Conservation (phyloP, 2,888 invertebrate genomes). For the Sesia apiformis region DNA sequence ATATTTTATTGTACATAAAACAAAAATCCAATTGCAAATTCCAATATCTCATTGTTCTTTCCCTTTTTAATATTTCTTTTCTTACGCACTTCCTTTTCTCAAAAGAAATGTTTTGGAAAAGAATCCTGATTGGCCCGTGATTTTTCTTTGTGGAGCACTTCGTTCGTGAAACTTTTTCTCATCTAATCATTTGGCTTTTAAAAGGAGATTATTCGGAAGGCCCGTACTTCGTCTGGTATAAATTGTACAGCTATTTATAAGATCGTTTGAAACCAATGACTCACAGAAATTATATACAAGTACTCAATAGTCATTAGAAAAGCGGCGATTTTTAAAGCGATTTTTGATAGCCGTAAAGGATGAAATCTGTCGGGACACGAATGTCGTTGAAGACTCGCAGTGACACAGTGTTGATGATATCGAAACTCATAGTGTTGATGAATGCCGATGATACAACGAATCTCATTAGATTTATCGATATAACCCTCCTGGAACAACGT, state of each 20-base stretch:
- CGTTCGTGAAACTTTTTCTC: constrained; percentile 3
- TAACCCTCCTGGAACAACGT: no score
- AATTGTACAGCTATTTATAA: background rate
- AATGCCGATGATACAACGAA: no score
- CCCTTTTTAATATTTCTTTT: constrained; percentile 21
- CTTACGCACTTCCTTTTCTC: constrained; percentile 17
- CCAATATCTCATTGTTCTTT: constrained; percentile 7
- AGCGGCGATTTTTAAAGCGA: no score
- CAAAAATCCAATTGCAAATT: constrained; percentile 8
- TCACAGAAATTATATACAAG: no score
- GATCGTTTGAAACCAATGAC: background rate
- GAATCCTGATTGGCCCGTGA: constrained; percentile 29
- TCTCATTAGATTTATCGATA: no score
- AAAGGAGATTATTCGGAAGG: background rate
- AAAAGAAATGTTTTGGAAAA: constrained; percentile 28
- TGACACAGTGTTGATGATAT: no score
- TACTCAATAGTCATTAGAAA: no score
- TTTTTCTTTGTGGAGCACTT: constrained; percentile 24
- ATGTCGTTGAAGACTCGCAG: no score
- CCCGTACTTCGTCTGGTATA: background rate
- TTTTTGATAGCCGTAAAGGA: no score
- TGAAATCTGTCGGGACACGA: no score
- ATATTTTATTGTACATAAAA: background rate
- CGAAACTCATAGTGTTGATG: no score
- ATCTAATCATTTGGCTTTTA: constrained; percentile 1